A percentile compares a stretch with the other conserved stretches of the same genome.
phyloP scores from a whole-genome alignment of 2,888 invertebrate genomes.

The Trachelus iudaicus region DNA sequence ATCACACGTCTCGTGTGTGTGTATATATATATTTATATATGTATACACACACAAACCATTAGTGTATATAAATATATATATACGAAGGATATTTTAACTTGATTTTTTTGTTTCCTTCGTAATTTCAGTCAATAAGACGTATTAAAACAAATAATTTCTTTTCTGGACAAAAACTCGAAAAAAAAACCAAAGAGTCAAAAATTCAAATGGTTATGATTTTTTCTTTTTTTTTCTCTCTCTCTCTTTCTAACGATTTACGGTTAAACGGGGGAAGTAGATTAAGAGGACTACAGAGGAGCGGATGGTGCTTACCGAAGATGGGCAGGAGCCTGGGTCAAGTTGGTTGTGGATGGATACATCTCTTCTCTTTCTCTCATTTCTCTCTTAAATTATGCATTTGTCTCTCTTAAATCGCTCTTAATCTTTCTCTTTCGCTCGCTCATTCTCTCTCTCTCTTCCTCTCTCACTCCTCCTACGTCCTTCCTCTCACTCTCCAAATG shows the following conservation, averaged over 20 bases:
- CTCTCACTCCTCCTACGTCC: conserved; percentile 31
- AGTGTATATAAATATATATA: no score
- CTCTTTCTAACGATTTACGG: conserved; percentile 34
- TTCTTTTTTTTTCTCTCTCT: conserved; percentile 11
- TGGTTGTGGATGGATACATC: conserved; percentile 55
- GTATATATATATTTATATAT: no score
- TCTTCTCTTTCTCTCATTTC: conserved; percentile 51
- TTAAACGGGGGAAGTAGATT: conserved; percentile 63
- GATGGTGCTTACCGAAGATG: conserved; percentile 66
- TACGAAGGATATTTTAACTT: no score
- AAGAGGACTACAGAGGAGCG: conserved; percentile 65
- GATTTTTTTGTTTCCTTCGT: no score
- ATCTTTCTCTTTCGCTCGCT: not conserved
- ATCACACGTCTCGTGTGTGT: no score
- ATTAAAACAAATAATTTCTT: conserved; percentile 5
- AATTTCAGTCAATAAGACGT: no score
- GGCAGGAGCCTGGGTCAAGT: conserved; percentile 66
- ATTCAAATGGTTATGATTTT: conserved; percentile 12
- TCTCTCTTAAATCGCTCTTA: conserved; percentile 26
- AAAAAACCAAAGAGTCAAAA: not conserved
- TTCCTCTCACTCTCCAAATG: conserved; percentile 18
- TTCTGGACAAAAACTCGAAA: not conserved
- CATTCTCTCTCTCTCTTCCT: conserved; percentile 20
- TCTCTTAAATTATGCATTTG: conserved; percentile 39
- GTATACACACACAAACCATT: no score